Base-by-base conservation (phyloP, 2,797 vertebrate species). In the Pantherophis alleghaniensis region DNA sequence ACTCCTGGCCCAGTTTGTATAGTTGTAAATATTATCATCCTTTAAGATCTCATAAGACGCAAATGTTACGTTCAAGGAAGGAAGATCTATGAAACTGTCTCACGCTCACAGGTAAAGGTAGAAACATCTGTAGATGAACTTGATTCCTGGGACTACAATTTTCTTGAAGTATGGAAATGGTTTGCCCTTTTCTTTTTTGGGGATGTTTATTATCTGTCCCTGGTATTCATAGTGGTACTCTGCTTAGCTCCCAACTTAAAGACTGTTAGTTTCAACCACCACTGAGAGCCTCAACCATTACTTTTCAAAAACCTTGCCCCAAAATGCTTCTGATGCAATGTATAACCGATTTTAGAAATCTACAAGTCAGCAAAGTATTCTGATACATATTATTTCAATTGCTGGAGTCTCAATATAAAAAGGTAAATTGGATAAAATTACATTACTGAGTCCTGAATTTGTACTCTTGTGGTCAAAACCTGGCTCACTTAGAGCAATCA, bases 371-470 rank as follows among this genome's bases (percentile, higher is more conserved):
- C 47, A 10, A 7, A 42, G 18, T 47, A 47, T 32, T 7, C 28
- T 56, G 37, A 18, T 2, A 4, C 6, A 16, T 20, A 59, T 53
- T 7, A 5, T 56, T 51, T 83, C 56, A 60, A 90, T 88, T 53
- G 89, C n/a, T 51, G 79, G 5, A 87, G 1, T 86, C 69, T 55
- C 63, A 32, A 26, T 60, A 51, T 14, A 32, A 87, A 51, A 59
- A 69, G 37, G 93, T 88, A 95, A 94, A 79, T 89, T 51, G 59
- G 0, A 92, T 94, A 95, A 95, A 92, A 92, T 32, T 7, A 69
- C 66, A 32, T 69, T 69, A 93, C 88, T 87, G 93, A 94, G 94
- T 96, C 94, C 94, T 94, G 96, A 37, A 93, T 88, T 88, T 95
- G 92, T 94, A 96, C 92, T 32, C n/a, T 69, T 69, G n/a, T 69